Evolutionary conservation across 1,140 invertebrate species (phyloP).

Genomic region (Drosophila tristis): DNA sequence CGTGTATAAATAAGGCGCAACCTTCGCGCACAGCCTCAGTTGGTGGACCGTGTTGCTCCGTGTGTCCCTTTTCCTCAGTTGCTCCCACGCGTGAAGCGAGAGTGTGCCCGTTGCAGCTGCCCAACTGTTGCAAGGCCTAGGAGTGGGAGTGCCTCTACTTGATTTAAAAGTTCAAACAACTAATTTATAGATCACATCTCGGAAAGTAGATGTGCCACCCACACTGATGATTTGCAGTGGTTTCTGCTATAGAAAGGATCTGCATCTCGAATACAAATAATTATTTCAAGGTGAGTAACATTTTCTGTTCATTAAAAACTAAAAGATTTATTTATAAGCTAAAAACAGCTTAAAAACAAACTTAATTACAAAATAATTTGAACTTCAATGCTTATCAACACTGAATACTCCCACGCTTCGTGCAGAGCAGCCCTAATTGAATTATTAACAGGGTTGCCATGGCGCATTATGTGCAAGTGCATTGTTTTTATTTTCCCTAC

Average conservation of each 20-base stretch:
- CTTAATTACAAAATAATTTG: too few relatives aligned
- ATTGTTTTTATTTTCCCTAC: too few relatives aligned
- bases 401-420: not conserved
- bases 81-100: constrained; percentile 23
- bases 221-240: constrained; percentile 5
- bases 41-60: constrained; percentile 65
- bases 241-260: not conserved
- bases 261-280: not conserved
- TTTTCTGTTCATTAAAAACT: too few relatives aligned
- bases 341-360: too few relatives aligned
- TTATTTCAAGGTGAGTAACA: not conserved
- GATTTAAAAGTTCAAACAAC: too few relatives aligned
- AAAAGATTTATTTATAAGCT: not conserved
- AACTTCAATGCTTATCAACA: constrained; percentile 10
- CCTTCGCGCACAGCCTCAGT: constrained; percentile 66
- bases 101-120: constrained; percentile 9
- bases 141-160: too few relatives aligned
- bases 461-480: too few relatives aligned
- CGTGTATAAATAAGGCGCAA: constrained; percentile 67
- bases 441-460: constrained; percentile 3
- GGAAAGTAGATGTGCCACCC: too few relatives aligned
- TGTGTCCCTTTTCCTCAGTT: constrained; percentile 49
- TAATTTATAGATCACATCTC: too few relatives aligned
- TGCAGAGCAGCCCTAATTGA: constrained; percentile 6
- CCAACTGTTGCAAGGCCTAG: constrained; percentile 35